Percentiles rank a stretch among this genome's conserved stretches.
Conservation (phyloP, 2,797 vertebrate species). For the Trematocara caparti region DNA sequence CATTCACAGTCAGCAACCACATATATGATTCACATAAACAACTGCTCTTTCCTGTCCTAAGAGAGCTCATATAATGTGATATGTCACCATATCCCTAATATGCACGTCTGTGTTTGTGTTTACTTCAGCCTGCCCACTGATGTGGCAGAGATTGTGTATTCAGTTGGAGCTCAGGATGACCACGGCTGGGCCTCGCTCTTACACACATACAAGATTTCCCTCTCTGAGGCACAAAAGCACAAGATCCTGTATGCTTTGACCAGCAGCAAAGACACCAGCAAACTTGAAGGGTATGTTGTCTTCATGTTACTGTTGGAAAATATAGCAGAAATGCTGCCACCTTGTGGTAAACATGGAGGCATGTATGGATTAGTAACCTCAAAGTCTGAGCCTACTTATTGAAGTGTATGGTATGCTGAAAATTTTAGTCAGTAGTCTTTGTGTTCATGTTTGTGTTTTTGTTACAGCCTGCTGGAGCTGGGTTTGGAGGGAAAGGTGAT, state of each 20-base stretch:
- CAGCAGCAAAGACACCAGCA: constrained; percentile 67
- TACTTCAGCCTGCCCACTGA: constrained; percentile 75
- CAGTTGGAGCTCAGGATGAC: constrained; percentile 72
- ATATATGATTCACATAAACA: background rate
- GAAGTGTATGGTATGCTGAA: background rate
- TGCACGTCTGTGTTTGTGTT: constrained; percentile 6
- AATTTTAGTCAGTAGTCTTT: background rate
- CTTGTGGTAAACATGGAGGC: constrained; percentile 13
- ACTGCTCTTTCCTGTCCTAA: background rate
- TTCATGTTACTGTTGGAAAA: background rate
- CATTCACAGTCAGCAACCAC: background rate
- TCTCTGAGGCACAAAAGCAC: constrained; percentile 72
- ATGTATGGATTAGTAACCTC: background rate
- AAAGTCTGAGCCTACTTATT: background rate
- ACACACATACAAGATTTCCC: constrained; percentile 66
- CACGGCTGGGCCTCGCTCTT: constrained; percentile 75
- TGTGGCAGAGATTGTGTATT: constrained; percentile 72
- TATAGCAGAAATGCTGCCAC: constrained; percentile 14
- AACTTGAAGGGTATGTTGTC: constrained; percentile 59
- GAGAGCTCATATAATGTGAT: background rate
- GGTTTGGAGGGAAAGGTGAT: constrained; percentile 78
- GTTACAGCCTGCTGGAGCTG: constrained; percentile 71
- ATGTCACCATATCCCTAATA: background rate
- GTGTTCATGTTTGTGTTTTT: constrained; percentile 6
- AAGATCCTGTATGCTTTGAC: constrained; percentile 76